Evolutionary conservation across 2,113 vertebrate species (phyloP).

Genomic region (Brienomyrus longianalis): DNA sequence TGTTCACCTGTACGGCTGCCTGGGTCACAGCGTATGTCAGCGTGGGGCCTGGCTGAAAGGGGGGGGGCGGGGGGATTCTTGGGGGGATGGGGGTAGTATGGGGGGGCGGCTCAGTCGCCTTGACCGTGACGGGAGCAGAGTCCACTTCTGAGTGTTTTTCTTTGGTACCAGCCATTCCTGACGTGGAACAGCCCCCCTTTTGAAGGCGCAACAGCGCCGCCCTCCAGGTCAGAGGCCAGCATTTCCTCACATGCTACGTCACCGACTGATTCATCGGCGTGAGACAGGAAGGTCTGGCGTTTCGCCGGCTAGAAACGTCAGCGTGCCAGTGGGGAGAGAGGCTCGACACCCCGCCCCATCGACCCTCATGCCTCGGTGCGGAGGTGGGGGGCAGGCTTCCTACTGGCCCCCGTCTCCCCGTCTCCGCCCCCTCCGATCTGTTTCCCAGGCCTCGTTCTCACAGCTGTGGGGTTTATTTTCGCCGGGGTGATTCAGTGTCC

Average conservation of each 20-base stretch:
- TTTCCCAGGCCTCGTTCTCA: conserved; percentile 72
- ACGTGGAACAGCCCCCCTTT: not conserved
- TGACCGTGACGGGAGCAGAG: not conserved
- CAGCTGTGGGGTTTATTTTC: conserved; percentile 70
- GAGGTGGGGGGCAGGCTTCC: not conserved
- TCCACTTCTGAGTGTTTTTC: not conserved
- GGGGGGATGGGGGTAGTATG: not conserved
- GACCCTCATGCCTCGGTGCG: not conserved
- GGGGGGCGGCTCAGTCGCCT: not conserved
- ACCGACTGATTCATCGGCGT: not conserved
- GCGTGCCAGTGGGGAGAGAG: not conserved
- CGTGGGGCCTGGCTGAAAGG: not conserved
- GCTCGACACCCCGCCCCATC: not conserved
- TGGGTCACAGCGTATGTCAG: not conserved
- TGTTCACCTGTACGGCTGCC: not conserved
- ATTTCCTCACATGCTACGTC: not conserved
- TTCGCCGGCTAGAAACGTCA: not conserved
- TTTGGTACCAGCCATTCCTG: not conserved
- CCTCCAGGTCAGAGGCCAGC: not conserved
- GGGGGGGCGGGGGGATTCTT: no score
- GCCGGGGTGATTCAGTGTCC: conserved; percentile 60
- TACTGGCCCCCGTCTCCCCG: not conserved
- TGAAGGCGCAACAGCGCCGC: not conserved
- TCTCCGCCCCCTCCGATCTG: conserved; percentile 47
- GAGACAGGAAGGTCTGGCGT: not conserved